Base-by-base conservation (phyloP, 2,888 invertebrate species). In the Meandrusa payeni region DNA sequence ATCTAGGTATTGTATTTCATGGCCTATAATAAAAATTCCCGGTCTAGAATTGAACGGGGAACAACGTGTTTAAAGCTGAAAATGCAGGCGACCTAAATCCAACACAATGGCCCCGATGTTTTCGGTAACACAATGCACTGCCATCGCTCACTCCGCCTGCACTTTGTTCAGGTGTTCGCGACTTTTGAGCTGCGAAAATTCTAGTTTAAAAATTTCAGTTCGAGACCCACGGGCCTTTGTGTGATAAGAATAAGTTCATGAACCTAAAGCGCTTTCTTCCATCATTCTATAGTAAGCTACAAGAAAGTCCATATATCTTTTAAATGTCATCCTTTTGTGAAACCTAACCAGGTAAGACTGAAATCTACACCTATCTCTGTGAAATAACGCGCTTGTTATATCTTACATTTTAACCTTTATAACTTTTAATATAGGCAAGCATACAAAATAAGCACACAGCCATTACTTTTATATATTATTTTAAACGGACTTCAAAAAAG, bases 41-140 rank as follows among this genome's bases (percentile, higher is more conserved):
- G 39, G 9, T 28, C 33, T 24, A 40, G 10, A 39, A 38, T 31
- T 34, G 29, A 38, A 46, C 41, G 28, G 24, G 23, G 43, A 43
- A 41, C 40, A 44, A 41, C 45, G 50, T 52, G 55, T 59, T 57
- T 67, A 64, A 70, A 71, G 61, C 63, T 59, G 50, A 64, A 69
- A 72, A 69, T 69, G 69, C 71, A 69, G 64, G 55, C 67, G 76
- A 69, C 78, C 79, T 64, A 74, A 64, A 77, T 78, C 57, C 56
- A 20, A 55, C 59, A 76, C 77, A 77, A 78, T 72, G 58, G 70
- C 52, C 43, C 40, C 68, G 68, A 71, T 76, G 70, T 76, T 75
- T 77, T 77, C 64, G 72, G 69, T 58, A 61, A 63, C 69, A 76
- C 77, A 78, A 76, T 74, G 66, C 73, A 55, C 59, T 54, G 52